phyloP scores from a whole-genome alignment of 2,113 vertebrate genomes.

The Neodon shergylaensis region DNA sequence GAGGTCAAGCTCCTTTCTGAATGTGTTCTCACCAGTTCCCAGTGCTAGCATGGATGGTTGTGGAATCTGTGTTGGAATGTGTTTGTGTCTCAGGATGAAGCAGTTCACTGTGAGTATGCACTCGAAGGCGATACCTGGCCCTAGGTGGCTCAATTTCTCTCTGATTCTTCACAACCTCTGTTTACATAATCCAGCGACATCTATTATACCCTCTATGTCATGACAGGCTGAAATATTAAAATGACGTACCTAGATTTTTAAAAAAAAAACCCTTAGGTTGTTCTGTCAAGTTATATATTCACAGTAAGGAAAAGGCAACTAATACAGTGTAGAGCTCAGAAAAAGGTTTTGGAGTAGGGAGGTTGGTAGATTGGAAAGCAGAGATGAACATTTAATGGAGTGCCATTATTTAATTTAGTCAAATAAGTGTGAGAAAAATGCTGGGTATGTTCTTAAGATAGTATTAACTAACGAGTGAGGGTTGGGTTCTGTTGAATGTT shows the following conservation, averaged over 20 bases:
- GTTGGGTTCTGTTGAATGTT: background rate
- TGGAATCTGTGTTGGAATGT: background rate
- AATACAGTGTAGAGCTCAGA: background rate
- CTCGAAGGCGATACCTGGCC: background rate
- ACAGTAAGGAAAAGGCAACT: background rate
- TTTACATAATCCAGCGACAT: background rate
- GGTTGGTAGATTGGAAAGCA: background rate
- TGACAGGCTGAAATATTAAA: background rate
- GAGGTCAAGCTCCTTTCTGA: background rate
- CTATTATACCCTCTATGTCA: background rate
- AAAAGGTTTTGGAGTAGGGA: fast-evolving
- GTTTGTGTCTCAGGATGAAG: background rate
- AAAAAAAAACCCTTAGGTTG: background rate
- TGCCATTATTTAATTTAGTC: background rate
- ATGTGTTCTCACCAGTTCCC: background rate
- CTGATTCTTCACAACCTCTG: background rate
- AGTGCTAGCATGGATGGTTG: background rate
- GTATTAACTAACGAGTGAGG: background rate
- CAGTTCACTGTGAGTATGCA: background rate
- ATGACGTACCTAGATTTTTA: background rate
- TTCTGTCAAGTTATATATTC: background rate
- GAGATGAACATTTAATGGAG: background rate
- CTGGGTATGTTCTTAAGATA: background rate
- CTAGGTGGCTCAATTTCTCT: background rate
- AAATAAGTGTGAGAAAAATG: background rate